Evolutionary conservation across 2,888 invertebrate species (phyloP), one percentile per base, ranked within the genome.

Genomic region (Sarcophaga subvicina): DNA sequence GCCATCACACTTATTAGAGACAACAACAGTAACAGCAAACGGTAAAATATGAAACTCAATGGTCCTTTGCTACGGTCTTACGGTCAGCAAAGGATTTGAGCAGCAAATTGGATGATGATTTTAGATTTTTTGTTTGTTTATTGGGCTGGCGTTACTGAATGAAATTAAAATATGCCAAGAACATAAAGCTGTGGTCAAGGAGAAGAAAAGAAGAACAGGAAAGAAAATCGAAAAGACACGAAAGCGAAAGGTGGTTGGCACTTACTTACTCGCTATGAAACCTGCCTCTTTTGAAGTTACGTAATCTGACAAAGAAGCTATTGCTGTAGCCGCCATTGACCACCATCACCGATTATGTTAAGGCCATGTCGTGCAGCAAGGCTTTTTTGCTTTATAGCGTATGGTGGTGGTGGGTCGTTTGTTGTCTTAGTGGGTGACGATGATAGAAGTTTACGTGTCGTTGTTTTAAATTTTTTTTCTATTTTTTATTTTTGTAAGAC

Each of bases 381-480:
- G 79, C 72, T 79, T 81, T 82, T 54, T 82, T 54, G 54, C 54
- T 14, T 54, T 54, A 54, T 54, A 54, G 60, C 59, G 37, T 73
- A 76, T 69, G 62, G 25, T 75, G 78, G 22, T 66, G 78, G 22
- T 66, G 60, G 70, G 20, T 59, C 37, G 73, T 49, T 47, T 25
- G 64, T 60, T 64, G 45, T 11, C 77, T 60, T 47, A 72, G 72
- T 83, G 78, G 83, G 80, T 64, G 85, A 54, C 64, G 84, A 54
- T 77, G 80, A 60, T 73, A 80, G 80, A 85, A 70, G 76, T 82
- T 86, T 80, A 86, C 81, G 80, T 84, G 86, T 85, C 82, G 81
- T 49, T 76, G 59, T 77, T 64, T 72, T 78, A 59, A 45, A 27
- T 59, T 67, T 83, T 5, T 76, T 70, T 47, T 77, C 76, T 69